These are phyloP conservation scores for Drosophila colorata DNA, from an alignment of 2,888 invertebrate genomes.

Conservation along the genomic window DNA sequence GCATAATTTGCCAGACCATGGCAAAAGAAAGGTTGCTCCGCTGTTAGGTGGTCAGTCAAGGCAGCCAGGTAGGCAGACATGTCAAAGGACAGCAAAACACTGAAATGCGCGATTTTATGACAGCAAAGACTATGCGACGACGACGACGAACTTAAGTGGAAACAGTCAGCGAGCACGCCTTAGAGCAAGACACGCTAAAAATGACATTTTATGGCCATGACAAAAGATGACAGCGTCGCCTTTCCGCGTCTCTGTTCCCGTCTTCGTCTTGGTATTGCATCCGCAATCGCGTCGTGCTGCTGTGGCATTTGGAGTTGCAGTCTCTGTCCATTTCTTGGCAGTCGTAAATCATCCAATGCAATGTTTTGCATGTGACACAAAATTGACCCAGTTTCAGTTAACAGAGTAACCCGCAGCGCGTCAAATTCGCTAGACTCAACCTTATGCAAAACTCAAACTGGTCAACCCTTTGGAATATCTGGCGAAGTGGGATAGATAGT, in stretches of 20 bases:
- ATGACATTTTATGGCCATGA: slow-evolving; percentile 60
- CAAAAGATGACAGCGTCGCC: slow-evolving; percentile 63
- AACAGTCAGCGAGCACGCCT: slow-evolving; percentile 63
- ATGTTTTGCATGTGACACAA: slow-evolving; percentile 69
- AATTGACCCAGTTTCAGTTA: slow-evolving; percentile 46
- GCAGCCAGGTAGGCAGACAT: slow-evolving; percentile 22
- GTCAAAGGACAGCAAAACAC: slow-evolving; percentile 70
- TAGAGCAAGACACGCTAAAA: slow-evolving; percentile 47
- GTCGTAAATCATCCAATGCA: slow-evolving; percentile 66
- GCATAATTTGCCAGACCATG: slow-evolving; percentile 57
- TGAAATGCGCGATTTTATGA: slow-evolving; percentile 69
- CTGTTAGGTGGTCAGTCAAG: slow-evolving; percentile 18
- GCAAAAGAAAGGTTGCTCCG: slow-evolving; percentile 30
- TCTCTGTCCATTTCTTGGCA: slow-evolving; percentile 38
- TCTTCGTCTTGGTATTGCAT: slow-evolving; percentile 26
- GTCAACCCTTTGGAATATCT: slow-evolving; percentile 36
- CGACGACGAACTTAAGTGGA: slow-evolving; percentile 65
- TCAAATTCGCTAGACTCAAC: slow-evolving; percentile 23
- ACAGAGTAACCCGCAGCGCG: slow-evolving; percentile 43
- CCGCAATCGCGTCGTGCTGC: slow-evolving; percentile 48
- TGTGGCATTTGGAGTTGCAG: slow-evolving; percentile 30
- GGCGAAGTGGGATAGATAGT: not conserved
- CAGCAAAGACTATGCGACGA: slow-evolving; percentile 31
- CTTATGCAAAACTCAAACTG: slow-evolving; percentile 39
- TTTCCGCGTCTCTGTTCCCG: slow-evolving; percentile 13